Evolutionary conservation across 2,113 vertebrate genomes (phyloP).

Genomic region (Hydropotes inermis): DNA sequence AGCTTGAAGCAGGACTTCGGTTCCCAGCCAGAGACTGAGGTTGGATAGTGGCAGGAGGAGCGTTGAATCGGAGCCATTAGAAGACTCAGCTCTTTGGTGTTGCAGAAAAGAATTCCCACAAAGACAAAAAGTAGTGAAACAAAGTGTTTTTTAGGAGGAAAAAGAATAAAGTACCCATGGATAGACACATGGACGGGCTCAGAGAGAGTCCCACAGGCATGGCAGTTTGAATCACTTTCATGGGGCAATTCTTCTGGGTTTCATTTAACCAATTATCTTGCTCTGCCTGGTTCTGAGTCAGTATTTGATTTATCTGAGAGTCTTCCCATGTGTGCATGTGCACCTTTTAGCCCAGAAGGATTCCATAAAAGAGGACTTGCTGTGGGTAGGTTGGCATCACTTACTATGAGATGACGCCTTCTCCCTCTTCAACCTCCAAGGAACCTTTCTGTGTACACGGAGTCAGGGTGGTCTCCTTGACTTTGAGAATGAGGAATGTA

Average conservation of each 20-base stretch:
- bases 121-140: background rate
- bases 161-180: rapidly evolving
- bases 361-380: background rate
- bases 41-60: background rate
- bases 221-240: background rate
- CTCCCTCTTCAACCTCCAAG: background rate
- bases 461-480: background rate
- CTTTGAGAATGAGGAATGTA: background rate
- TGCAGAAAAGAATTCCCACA: background rate
- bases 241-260: background rate
- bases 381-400: background rate
- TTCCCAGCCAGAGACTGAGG: background rate
- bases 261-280: background rate
- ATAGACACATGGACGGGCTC: background rate
- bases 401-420: background rate
- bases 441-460: background rate
- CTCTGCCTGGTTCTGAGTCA: background rate
- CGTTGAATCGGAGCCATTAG: background rate
- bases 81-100: background rate
- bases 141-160: background rate
- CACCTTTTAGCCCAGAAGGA: background rate
- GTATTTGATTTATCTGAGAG: background rate
- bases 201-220: background rate
- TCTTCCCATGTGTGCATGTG: background rate
- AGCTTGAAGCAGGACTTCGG: background rate